Base-by-base conservation (phyloP, 2,113 vertebrate genomes). In the Brienomyrus brachyistius region DNA sequence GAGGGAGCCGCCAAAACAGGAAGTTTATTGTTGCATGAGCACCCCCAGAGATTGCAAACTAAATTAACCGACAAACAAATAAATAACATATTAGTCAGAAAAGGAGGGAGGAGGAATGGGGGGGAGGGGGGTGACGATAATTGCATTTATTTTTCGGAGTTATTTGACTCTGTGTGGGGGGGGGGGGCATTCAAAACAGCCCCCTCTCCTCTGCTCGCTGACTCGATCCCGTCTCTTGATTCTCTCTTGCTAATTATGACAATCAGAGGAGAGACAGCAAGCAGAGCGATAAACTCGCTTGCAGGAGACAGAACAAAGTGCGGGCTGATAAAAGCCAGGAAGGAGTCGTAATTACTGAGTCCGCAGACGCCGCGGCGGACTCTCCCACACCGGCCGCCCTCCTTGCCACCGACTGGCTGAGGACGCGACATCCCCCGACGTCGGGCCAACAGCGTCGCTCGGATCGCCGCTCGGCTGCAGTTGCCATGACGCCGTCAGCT, bases 281-380 rank as follows among this genome's bases (percentile, higher is more conserved):
- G 93, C 92, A 91, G 91, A 88, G 92, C 92, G 89, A 90, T 86
- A 90, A 62, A 74, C 27, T 92, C 90, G 88, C 89, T 43, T 91
- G 89, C 90, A 93, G 94, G 90, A 90, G 40, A 89, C 90, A 92
- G 94, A 91, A 95, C 92, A 94, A 94, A 94, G 93, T 90, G 21
- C 77, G 59, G 90, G 93, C 92, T 89, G 91, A 95, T 94, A 93
- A 94, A 92, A 93, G 62, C 8, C 1, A 70, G 91, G 91, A 90
- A 90, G 91, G 87, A 93, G 94, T 94, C 93, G 94, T 95, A 95
- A 96, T 96, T 94, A 93, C 94, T 92, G 93, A 95, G 15, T 40
- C 19, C 8, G 31, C n/a, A 59, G 52, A 40, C 4, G 2, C 9
- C 17, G n/a, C 17, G 3, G 27, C 2, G 50, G 31, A 9, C 23